Evolutionary conservation across 2,888 invertebrate species (phyloP).

Genomic region (Lithophane socia): DNA sequence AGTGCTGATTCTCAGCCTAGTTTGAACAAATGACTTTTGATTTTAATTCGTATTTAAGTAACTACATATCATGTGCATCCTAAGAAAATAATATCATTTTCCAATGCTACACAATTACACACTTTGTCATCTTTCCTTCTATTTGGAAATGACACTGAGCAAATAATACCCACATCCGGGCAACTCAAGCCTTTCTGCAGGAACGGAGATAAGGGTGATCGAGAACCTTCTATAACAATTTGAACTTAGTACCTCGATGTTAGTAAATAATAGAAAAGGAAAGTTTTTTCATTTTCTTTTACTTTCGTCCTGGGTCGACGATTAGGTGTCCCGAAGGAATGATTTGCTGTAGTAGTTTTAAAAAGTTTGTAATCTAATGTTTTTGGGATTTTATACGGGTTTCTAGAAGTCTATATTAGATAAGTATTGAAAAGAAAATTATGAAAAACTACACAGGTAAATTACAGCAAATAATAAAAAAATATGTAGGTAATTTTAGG

Average conservation of each 20-base stretch:
- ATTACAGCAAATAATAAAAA: too few species aligned
- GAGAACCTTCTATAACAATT: conserved; percentile 50
- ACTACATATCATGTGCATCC: background rate
- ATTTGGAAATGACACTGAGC: conserved; percentile 10
- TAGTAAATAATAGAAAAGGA: conserved; percentile 43
- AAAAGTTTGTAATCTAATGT: conserved; percentile 15
- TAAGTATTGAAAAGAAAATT: background rate
- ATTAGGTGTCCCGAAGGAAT: conserved; percentile 5
- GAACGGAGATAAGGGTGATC: conserved; percentile 64
- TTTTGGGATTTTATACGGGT: background rate
- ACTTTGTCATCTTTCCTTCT: conserved; percentile 31
- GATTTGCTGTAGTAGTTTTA: conserved; percentile 8
- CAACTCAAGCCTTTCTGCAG: conserved; percentile 58
- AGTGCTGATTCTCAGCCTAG: too few species aligned
- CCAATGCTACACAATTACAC: conserved; percentile 30
- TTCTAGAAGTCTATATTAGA: background rate
- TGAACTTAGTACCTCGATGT: conserved; percentile 38
- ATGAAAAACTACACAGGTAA: background rate
- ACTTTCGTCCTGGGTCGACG: conserved; percentile 15
- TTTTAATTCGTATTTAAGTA: too few species aligned
- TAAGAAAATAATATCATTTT: conserved; percentile 22
- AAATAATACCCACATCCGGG: conserved; percentile 37
- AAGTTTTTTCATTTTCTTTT: conserved; percentile 48
- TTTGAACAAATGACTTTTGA: too few species aligned
- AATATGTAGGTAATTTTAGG: background rate